Evolutionary conservation across 2,797 vertebrate species (phyloP).

Genomic region (Champsocephalus gunnari): DNA sequence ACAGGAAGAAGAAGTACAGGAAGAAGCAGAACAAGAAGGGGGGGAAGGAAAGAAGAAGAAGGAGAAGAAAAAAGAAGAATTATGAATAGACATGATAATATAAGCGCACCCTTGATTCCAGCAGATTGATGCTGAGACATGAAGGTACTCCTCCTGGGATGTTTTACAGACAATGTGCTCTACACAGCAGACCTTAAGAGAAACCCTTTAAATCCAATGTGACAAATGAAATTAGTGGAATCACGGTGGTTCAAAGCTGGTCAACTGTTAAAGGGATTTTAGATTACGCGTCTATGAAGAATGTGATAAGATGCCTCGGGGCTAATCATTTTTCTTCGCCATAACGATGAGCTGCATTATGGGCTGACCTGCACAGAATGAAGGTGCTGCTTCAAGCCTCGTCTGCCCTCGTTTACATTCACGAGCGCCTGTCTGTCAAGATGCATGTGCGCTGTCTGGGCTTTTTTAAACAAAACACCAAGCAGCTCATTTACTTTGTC

Average conservation of each 20-base stretch:
- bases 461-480: constrained; percentile 58
- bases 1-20: too few species aligned
- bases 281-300: constrained; percentile 33
- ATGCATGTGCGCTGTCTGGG: constrained; percentile 19
- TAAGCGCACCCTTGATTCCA: constrained; percentile 19
- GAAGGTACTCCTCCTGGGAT: constrained; percentile 6
- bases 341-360: constrained; percentile 18
- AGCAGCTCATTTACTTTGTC: constrained; percentile 67
- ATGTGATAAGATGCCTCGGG: constrained; percentile 33
- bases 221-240: constrained; percentile 47
- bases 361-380: constrained; percentile 18
- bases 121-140: constrained; percentile 1
- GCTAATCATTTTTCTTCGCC: constrained; percentile 19
- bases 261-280: constrained; percentile 59
- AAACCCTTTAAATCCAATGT: constrained; percentile 39
- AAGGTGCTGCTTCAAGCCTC: constrained; percentile 38
- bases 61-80: too few species aligned
- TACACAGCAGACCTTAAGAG: constrained; percentile 13
- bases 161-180: constrained; percentile 16
- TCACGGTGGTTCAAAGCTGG: constrained; percentile 51
- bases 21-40: too few species aligned
- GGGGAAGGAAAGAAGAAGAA: too few species aligned
- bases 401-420: constrained; percentile 37
- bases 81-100: too few species aligned
- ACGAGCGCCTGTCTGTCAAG: constrained; percentile 53